phyloP scores from a whole-genome alignment of 2,113 vertebrate genomes.

The Parus major region DNA sequence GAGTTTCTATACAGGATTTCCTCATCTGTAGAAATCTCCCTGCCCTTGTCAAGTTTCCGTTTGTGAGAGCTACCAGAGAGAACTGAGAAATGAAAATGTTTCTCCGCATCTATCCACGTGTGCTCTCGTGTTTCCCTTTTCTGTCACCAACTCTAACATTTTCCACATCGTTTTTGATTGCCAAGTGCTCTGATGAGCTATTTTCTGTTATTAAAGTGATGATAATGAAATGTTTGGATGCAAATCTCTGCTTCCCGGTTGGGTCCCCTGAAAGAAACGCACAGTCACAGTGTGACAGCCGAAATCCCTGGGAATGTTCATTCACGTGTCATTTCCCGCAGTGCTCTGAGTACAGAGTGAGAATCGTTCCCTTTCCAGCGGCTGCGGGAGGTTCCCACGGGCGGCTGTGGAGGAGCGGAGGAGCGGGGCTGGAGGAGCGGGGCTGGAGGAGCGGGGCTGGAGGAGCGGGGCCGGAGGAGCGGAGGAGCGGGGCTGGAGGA shows the following conservation, averaged over 20 bases:
- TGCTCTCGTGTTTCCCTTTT: not conserved
- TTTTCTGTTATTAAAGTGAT: not conserved
- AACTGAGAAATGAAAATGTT: not conserved
- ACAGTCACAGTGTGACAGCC: not conserved
- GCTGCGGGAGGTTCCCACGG: fast-evolving
- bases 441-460: not conserved
- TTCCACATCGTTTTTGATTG: not conserved
- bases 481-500: too few species aligned
- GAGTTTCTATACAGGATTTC: not conserved
- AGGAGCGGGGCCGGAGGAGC: too few species aligned
- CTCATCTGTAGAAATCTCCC: not conserved
- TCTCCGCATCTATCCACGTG: not conserved
- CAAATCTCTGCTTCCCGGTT: not conserved
- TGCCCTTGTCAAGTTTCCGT: not conserved
- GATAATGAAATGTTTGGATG: not conserved
- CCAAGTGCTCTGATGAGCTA: not conserved
- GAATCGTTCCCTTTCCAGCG: fast-evolving
- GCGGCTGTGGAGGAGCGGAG: not conserved
- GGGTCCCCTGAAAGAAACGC: not conserved
- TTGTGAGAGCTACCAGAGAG: not conserved
- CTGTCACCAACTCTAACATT: not conserved
- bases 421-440: too few species aligned
- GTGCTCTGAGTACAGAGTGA: not conserved
- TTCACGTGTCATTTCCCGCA: fast-evolving
- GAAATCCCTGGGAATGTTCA: too few species aligned